Evolutionary conservation across 1,140 invertebrate species (phyloP), one percentile per base, ranked within the genome.

Genomic region (Calephelis virginiensis): DNA sequence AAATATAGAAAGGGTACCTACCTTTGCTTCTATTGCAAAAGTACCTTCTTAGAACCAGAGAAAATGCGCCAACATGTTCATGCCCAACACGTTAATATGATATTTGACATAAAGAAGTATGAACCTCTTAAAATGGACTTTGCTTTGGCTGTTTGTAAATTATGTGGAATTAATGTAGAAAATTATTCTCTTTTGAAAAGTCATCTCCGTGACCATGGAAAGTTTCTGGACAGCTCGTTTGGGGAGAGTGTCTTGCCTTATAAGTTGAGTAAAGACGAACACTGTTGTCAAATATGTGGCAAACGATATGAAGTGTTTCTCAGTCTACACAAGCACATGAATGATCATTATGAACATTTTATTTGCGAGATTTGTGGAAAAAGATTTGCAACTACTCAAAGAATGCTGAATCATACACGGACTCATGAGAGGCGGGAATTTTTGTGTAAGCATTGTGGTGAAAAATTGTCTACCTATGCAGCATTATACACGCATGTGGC

Each of bases 291-390:
- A 69, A 72, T 92, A 50, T 87, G 85, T 67, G 74, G 83, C 1
- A 75, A 88, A 67, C 63, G 82, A 1, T 92, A 92, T 65, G 88
- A 92, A 60, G 78, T 89, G 64, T 92, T 91, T 48, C 81, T 92
- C 0, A 92, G 86, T 60, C 81, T 91, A 0, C 83, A 92, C 69
- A 82, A 84, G 46, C 90, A 91, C 1, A 81, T 93, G 77, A 90
- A 91, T 37, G 80, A 83, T 12, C 92, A 92, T 68, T 89, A 87
- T 49, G 77, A 92, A 0, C 86, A 91, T 11, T 89, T 82, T 63
- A 86, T 90, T 13, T 92, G 92, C 48, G 87, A 92, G 62, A 91
- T 79, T 9, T 92, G 92, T 69, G 89, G 91, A 0, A 89, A 90
- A 66, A 65, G 80, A 0, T 92, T 92, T 64, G 89, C 81, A 0